phyloP scores from a whole-genome alignment of 2,888 invertebrate genomes.

The Andrena bucephala region DNA sequence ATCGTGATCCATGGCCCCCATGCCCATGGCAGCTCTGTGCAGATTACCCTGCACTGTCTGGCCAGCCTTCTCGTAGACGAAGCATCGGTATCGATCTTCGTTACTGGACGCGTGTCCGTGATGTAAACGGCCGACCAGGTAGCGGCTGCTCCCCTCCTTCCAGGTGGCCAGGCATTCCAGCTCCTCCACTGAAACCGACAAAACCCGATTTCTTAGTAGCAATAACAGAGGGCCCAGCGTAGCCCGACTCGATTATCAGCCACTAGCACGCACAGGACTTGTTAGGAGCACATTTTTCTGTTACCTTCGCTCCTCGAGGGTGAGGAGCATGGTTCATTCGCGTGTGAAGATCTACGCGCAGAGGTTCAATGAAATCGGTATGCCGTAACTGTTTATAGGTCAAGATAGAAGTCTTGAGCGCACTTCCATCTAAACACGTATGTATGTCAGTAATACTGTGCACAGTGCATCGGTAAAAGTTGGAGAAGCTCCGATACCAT shows the following conservation, averaged over 20 bases:
- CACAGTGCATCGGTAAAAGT: too few relatives aligned
- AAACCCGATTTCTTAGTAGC: constrained; percentile 12
- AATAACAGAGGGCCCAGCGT: background rate
- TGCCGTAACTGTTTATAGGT: too few relatives aligned
- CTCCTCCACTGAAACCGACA: constrained; percentile 91
- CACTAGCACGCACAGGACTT: background rate
- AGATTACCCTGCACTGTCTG: constrained; percentile 78
- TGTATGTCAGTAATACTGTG: too few relatives aligned
- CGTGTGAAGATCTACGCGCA: background rate
- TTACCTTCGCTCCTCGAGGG: too few relatives aligned
- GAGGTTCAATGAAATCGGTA: background rate
- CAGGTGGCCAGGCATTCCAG: constrained; percentile 96
- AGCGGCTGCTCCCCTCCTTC: constrained; percentile 97
- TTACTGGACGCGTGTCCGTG: constrained; percentile 96
- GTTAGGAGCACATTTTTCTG: too few relatives aligned
- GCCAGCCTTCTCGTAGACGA: constrained; percentile 94
- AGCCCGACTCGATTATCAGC: background rate
- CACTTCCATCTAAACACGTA: too few relatives aligned
- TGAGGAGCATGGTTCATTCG: background rate
- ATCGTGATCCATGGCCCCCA: constrained; percentile 81
- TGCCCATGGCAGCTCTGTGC: constrained; percentile 78
- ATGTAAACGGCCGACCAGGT: constrained; percentile 95
- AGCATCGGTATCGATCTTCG: constrained; percentile 97
- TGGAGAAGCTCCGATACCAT: too few relatives aligned
- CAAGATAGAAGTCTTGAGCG: too few relatives aligned